phyloP scores from a whole-genome alignment of 2,113 vertebrate species.

The Tapirus terrestris region DNA sequence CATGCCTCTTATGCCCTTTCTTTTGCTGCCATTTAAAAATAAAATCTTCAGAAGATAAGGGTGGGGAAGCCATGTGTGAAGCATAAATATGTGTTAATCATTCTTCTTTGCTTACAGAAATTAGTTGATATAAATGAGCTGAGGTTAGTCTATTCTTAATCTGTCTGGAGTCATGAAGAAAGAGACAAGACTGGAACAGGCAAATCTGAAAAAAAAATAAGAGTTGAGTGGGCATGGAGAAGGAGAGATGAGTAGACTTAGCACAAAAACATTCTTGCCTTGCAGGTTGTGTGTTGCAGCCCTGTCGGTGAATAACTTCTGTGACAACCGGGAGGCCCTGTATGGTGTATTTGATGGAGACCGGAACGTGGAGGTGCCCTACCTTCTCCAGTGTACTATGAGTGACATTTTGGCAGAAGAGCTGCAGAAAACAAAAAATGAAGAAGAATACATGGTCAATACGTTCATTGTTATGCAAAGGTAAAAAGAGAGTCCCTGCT shows the following conservation, averaged over 20 bases:
- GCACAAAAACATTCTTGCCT: not conserved
- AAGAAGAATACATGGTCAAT: constrained; percentile 98
- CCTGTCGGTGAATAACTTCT: constrained; percentile 96
- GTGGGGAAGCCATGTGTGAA: not conserved
- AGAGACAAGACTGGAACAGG: not conserved
- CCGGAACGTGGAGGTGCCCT: constrained; percentile 96
- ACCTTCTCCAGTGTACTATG: constrained; percentile 98
- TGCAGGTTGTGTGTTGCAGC: constrained; percentile 96
- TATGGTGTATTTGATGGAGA: constrained; percentile 98
- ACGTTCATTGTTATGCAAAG: constrained; percentile 99
- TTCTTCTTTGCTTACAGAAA: not conserved
- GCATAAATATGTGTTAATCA: no score
- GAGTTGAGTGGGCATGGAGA: rapidly evolving
- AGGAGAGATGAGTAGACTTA: not conserved
- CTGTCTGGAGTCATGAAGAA: not conserved
- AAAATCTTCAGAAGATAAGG: not conserved
- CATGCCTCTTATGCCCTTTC: not conserved
- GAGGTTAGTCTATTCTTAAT: not conserved
- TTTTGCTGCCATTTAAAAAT: not conserved
- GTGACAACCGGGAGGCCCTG: constrained; percentile 95
- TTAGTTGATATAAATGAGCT: not conserved
- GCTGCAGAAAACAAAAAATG: constrained; percentile 95
- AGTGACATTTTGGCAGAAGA: constrained; percentile 97
- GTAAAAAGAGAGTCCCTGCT: constrained; percentile 74
- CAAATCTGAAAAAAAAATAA: rapidly evolving